Percentiles rank a stretch among this genome's conserved stretches.
These are phyloP conservation scores for Monomorium pharaonis DNA, from an alignment of 1,140 invertebrate species.

Conservation along the genomic window DNA sequence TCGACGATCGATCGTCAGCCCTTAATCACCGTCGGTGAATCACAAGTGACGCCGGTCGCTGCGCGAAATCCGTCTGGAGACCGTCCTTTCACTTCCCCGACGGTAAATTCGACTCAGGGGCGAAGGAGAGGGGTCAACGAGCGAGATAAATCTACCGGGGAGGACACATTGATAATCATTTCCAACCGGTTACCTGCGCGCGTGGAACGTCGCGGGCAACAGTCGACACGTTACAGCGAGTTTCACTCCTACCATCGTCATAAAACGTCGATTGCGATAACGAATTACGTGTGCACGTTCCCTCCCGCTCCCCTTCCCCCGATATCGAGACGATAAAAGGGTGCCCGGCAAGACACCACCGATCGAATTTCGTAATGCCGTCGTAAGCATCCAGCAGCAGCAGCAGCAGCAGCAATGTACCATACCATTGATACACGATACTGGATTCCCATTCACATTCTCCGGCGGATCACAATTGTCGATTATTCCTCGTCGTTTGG, in stretches of 20 bases:
- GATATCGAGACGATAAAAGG: slow-evolving; percentile 66
- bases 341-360: slow-evolving; percentile 34
- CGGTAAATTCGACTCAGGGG: background rate
- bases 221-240: background rate
- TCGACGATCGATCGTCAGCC: slow-evolving; percentile 75
- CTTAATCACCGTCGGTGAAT: slow-evolving; percentile 67
- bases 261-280: slow-evolving; percentile 70
- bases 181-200: slow-evolving; percentile 29
- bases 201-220: too few relatives aligned
- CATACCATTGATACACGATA: background rate
- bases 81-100: background rate
- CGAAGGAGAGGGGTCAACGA: background rate
- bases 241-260: slow-evolving; percentile 1
- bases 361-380: slow-evolving; percentile 60
- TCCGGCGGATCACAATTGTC: background rate
- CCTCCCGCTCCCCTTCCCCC: too few relatives aligned
- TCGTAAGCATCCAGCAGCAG: slow-evolving; percentile 19
- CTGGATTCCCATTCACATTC: background rate
- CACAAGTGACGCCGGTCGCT: slow-evolving; percentile 47
- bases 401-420: too few relatives aligned
- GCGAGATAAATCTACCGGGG: slow-evolving; percentile 40
- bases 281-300: slow-evolving; percentile 40
- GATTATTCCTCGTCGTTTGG: background rate
- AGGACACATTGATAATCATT: slow-evolving; percentile 50
- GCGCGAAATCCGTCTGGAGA: slow-evolving; percentile 40